Percentiles rank a stretch among this genome's conserved stretches.
phyloP scores from a whole-genome alignment of 2,113 vertebrate species.

The Jaculus jaculus region DNA sequence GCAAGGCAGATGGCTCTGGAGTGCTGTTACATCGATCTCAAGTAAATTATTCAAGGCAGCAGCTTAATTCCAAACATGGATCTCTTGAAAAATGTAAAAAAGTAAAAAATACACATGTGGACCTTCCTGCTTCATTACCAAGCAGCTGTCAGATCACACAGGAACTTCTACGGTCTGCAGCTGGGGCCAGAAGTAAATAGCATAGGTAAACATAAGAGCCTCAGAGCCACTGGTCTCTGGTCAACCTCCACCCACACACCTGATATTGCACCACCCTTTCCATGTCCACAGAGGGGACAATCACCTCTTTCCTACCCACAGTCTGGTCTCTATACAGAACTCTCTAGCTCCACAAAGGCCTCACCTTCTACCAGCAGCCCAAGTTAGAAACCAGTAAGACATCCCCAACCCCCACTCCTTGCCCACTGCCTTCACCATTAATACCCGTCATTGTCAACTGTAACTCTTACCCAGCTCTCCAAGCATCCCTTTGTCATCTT shows the following conservation, averaged over 20 bases:
- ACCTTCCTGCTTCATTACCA: slow-evolving; percentile 38
- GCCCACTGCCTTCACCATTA: not conserved
- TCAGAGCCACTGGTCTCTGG: not conserved
- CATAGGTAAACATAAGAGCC: not conserved
- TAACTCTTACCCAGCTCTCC: not conserved
- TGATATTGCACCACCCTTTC: not conserved
- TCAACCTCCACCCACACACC: not conserved
- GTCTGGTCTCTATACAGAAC: not conserved
- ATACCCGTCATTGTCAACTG: not conserved
- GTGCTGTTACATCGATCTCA: slow-evolving; percentile 18
- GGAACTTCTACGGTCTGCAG: not conserved
- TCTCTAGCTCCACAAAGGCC: not conserved
- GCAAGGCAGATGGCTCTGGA: not conserved
- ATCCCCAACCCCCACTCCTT: not conserved
- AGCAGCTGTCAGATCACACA: slow-evolving; percentile 11
- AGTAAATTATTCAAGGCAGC: not conserved
- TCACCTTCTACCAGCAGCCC: not conserved
- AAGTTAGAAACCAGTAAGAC: not conserved
- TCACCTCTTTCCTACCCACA: not conserved
- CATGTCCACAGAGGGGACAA: not conserved
- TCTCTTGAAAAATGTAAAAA: not conserved
- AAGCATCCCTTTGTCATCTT: not conserved
- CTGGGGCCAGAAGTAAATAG: not conserved
- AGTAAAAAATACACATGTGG: not conserved
- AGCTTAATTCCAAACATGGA: slow-evolving; percentile 32